A percentile compares a stretch with the other conserved stretches of the same genome.
These are phyloP conservation scores for Coryphaenoides rupestris DNA, from an alignment of 2,113 vertebrate species.

Conservation along the genomic window DNA sequence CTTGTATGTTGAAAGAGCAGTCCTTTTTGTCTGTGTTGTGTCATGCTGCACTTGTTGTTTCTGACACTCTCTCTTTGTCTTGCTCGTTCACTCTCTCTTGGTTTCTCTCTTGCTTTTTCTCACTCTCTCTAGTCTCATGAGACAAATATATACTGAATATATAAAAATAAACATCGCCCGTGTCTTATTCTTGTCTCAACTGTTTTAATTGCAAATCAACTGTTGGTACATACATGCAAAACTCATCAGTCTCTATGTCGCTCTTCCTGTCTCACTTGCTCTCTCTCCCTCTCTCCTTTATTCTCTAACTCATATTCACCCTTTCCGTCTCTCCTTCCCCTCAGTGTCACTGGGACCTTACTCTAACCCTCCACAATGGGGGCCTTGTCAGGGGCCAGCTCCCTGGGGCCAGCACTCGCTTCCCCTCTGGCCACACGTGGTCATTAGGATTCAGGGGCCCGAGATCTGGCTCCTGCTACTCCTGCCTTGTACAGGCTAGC, in stretches of 20 bases:
- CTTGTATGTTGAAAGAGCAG: conserved; percentile 49
- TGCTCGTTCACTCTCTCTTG: background rate
- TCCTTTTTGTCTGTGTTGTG: conserved; percentile 25
- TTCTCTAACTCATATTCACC: too few species aligned
- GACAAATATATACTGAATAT: too few species aligned
- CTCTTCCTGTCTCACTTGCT: conserved; percentile 1
- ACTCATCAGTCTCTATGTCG: too few species aligned
- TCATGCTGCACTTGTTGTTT: conserved; percentile 27
- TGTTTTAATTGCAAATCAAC: too few species aligned
- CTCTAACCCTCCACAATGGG: conserved; percentile 46
- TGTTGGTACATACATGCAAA: too few species aligned
- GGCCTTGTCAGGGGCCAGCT: conserved; percentile 57
- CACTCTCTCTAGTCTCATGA: conserved; percentile 2
- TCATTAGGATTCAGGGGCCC: conserved; percentile 63
- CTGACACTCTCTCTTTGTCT: conserved; percentile 7
- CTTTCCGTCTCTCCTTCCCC: too few species aligned
- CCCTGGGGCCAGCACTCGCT: conserved; percentile 32
- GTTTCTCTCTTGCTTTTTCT: conserved; percentile 28
- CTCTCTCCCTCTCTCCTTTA: too few species aligned
- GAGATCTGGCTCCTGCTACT: conserved; percentile 18
- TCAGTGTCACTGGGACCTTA: conserved; percentile 11
- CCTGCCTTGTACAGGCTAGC: too few species aligned
- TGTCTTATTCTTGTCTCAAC: too few species aligned
- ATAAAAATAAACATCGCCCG: too few species aligned
- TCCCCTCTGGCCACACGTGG: conserved; percentile 41